A percentile compares a stretch with the other conserved stretches of the same genome.
These are phyloP conservation scores for Salvator merianae DNA, from an alignment of 2,113 vertebrate species.

Conservation along the genomic window DNA sequence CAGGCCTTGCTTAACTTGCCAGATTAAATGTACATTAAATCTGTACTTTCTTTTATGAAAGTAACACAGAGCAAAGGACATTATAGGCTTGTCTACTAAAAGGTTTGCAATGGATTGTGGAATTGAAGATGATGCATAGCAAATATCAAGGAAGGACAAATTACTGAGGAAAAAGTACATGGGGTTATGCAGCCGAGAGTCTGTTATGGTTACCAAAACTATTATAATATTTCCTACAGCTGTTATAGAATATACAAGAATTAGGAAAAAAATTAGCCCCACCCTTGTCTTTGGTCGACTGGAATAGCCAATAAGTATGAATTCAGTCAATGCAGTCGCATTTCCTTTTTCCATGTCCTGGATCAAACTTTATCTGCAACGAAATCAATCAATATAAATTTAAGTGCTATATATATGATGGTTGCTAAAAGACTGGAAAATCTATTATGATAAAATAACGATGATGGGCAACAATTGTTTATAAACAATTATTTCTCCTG, in stretches of 20 bases:
- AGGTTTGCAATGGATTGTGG: conserved; percentile 43
- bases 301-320: conserved; percentile 53
- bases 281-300: conserved; percentile 34
- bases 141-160: conserved; percentile 44
- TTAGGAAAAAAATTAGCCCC: conserved; percentile 36
- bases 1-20: no score
- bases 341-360: not conserved
- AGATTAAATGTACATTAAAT: no score
- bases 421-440: not conserved
- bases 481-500: no score
- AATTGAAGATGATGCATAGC: conserved; percentile 34
- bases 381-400: not conserved
- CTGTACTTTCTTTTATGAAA: not conserved
- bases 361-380: not conserved
- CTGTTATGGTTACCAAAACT: conserved; percentile 39
- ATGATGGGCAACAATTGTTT: no score
- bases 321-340: not conserved
- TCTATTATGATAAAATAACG: not conserved
- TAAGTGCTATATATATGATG: not conserved
- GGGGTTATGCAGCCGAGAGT: conserved; percentile 36
- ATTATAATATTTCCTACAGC: conserved; percentile 45
- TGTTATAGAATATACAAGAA: conserved; percentile 46
- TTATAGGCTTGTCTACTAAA: conserved; percentile 22
- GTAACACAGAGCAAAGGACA: conserved; percentile 18
- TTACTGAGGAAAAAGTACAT: conserved; percentile 55